A percentile compares a stretch with the other conserved stretches of the same genome.
phyloP scores from a whole-genome alignment of 2,797 vertebrate species.

The Malacoraja senta region DNA sequence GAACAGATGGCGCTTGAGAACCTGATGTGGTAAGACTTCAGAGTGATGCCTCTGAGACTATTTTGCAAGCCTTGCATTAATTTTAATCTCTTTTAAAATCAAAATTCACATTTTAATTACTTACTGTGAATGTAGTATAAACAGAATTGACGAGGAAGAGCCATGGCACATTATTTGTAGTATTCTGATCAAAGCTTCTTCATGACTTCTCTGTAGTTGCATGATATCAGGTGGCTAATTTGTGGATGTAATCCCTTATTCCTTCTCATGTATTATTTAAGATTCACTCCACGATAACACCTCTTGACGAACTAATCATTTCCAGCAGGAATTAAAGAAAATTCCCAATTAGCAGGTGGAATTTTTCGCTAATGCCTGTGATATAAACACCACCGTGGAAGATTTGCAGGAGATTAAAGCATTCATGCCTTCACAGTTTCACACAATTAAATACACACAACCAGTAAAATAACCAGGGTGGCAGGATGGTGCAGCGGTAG shows the following conservation, averaged over 20 bases:
- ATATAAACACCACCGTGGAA: neutral
- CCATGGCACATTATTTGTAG: neutral
- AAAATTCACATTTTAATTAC: constrained; percentile 17
- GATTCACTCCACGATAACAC: neutral
- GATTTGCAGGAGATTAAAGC: neutral
- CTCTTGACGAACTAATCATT: neutral
- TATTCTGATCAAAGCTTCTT: constrained; percentile 7
- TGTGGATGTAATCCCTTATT: neutral
- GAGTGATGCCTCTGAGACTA: neutral
- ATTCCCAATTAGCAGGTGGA: neutral
- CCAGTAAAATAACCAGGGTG: neutral
- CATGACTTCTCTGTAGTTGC: neutral
- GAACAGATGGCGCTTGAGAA: constrained; percentile 10
- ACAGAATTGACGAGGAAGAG: constrained; percentile 18
- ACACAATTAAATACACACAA: neutral
- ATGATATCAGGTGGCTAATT: neutral
- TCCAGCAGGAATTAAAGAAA: neutral
- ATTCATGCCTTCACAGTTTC: neutral
- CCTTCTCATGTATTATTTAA: neutral
- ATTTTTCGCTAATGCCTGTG: neutral
- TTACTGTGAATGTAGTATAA: neutral
- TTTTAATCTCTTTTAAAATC: neutral
- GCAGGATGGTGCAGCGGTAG: too few species aligned
- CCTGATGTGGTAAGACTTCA: neutral
- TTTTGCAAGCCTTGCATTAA: constrained; percentile 20